These are phyloP conservation scores for Macrocentrus cingulum DNA, from an alignment of 1,140 invertebrate species.

Conservation along the genomic window DNA sequence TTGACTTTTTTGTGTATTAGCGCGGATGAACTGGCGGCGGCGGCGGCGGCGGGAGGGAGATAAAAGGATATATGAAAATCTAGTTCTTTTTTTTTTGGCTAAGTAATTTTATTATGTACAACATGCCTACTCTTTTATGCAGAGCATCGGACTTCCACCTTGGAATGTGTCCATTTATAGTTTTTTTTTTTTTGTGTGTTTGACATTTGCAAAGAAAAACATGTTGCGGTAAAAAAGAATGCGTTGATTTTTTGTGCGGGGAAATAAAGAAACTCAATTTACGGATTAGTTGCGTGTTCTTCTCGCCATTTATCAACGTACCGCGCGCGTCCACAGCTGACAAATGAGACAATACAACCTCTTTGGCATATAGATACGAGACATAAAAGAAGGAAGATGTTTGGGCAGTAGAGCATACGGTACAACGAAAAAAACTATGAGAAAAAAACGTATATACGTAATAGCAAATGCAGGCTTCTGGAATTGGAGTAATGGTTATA, in stretches of 20 bases:
- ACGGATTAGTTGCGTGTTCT: slow-evolving; percentile 8
- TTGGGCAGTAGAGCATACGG: slow-evolving; percentile 15
- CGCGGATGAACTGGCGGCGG: not conserved
- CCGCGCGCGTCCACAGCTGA: slow-evolving; percentile 4
- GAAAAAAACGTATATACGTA: not conserved
- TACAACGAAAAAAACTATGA: not conserved
- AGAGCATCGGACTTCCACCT: slow-evolving; percentile 9
- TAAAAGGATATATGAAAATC: not conserved
- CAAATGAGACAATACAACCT: slow-evolving; percentile 21
- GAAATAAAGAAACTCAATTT: slow-evolving; percentile 9
- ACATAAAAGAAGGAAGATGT: slow-evolving; percentile 17
- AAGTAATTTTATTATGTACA: slow-evolving; percentile 25
- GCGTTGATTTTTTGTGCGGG: slow-evolving; percentile 4
- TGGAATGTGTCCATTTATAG: not conserved
- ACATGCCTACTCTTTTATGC: slow-evolving; percentile 20
- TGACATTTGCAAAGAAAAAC: slow-evolving; percentile 3
- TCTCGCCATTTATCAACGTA: slow-evolving; percentile 6
- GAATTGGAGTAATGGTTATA: slow-evolving; percentile 16
- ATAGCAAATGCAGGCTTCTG: slow-evolving; percentile 16
- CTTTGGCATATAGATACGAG: slow-evolving; percentile 16
- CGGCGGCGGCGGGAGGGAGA: too few species aligned
- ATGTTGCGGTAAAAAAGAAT: not conserved
- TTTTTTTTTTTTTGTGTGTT: not conserved
- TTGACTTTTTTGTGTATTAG: not conserved
- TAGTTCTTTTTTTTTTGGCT: slow-evolving; percentile 15